phyloP scores from a whole-genome alignment of 2,797 vertebrate species.

The Rhinophrynus dorsalis region DNA sequence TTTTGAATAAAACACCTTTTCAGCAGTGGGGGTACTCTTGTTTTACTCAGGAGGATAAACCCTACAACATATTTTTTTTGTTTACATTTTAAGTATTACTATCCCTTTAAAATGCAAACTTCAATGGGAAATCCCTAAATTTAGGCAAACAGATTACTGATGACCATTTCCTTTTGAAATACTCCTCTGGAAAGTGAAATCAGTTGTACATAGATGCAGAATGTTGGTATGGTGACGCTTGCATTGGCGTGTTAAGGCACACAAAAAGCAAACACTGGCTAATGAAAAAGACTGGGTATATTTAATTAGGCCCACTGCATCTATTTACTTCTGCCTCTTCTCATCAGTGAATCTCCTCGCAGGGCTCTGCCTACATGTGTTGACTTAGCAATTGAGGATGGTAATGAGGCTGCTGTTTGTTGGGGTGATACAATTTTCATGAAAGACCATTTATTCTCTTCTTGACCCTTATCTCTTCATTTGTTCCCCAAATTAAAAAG shows the following conservation, averaged over 20 bases:
- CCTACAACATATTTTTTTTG: too few species aligned
- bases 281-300: slow-evolving; percentile 16
- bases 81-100: too few species aligned
- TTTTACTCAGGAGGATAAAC: too few species aligned
- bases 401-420: slow-evolving; percentile 33
- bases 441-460: slow-evolving; percentile 6
- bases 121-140: too few species aligned
- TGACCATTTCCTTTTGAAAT: not conserved
- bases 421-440: slow-evolving; percentile 12
- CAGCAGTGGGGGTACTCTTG: too few species aligned
- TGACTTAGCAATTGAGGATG: slow-evolving; percentile 27
- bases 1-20: too few species aligned
- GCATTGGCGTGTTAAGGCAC: not conserved
- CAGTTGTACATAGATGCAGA: not conserved
- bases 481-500: not conserved
- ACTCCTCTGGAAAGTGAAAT: not conserved
- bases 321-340: slow-evolving; percentile 24
- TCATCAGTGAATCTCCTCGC: slow-evolving; percentile 3
- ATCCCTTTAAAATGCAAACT: too few species aligned
- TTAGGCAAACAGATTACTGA: too few species aligned
- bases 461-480: not conserved
- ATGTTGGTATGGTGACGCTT: not conserved
- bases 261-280: slow-evolving; percentile 17
- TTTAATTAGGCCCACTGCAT: slow-evolving; percentile 22
- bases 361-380: slow-evolving; percentile 21